phyloP scores from a whole-genome alignment of 2,888 invertebrate species.

The Coleophora deauratella region DNA sequence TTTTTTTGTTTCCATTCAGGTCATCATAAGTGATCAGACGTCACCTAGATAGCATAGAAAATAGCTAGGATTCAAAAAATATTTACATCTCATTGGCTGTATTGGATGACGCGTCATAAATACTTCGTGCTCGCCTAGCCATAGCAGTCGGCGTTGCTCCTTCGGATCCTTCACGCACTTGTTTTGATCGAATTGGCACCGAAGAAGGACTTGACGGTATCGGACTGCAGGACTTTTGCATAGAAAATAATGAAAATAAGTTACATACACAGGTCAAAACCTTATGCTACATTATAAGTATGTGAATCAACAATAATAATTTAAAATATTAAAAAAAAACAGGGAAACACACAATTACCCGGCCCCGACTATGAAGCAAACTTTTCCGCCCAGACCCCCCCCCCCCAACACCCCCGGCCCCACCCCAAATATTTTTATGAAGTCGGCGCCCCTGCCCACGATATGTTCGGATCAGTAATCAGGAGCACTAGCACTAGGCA shows the following conservation, averaged over 20 bases:
- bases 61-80: background rate
- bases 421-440: too few relatives aligned
- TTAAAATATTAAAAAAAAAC: too few relatives aligned
- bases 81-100: conserved; percentile 80
- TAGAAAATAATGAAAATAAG: background rate
- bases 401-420: too few relatives aligned
- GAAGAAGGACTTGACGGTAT: conserved; percentile 83
- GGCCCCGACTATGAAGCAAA: too few relatives aligned
- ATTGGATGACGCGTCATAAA: conserved; percentile 78
- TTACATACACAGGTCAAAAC: background rate
- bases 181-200: conserved; percentile 87
- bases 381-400: too few relatives aligned
- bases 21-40: too few relatives aligned
- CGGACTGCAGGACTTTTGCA: conserved; percentile 78
- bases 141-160: conserved; percentile 82
- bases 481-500: too few relatives aligned
- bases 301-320: background rate
- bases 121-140: conserved; percentile 84
- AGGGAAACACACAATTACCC: too few relatives aligned
- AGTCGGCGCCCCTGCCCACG: too few relatives aligned
- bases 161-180: conserved; percentile 77
- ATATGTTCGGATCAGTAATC: too few relatives aligned
- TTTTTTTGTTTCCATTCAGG: too few relatives aligned
- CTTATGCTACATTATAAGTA: background rate
- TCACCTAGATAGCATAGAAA: background rate